Percentiles rank a stretch among this genome's conserved stretches.
Evolutionary conservation across 2,888 invertebrate genomes (phyloP).

Genomic region (Sminthurinus aureus): DNA sequence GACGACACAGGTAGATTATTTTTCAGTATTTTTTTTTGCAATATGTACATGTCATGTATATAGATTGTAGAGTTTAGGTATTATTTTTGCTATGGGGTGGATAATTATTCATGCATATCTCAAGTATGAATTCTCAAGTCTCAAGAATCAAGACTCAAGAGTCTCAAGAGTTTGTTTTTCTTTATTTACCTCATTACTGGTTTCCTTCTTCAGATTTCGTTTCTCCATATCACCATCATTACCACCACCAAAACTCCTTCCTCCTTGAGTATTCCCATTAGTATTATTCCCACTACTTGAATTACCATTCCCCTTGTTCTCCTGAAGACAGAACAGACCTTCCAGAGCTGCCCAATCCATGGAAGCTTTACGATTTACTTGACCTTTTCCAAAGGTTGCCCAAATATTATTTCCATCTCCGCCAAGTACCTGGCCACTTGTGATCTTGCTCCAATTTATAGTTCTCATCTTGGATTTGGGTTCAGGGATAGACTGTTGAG

Average conservation of each 20-base stretch:
- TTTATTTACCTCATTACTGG: constrained; percentile 50
- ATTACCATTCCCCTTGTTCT: constrained; percentile 33
- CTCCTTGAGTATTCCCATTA: background rate
- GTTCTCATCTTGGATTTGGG: constrained; percentile 98
- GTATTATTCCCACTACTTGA: background rate
- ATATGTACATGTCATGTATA: background rate
- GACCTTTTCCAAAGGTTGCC: constrained; percentile 85
- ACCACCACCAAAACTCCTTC: constrained; percentile 1
- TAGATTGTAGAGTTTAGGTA: background rate
- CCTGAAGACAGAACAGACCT: constrained; percentile 90
- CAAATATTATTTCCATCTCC: constrained; percentile 92
- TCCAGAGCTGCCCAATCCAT: constrained; percentile 95
- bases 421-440: constrained; percentile 73
- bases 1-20: constrained; percentile 15
- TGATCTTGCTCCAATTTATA: constrained; percentile 97
- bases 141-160: too few species aligned
- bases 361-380: constrained; percentile 82
- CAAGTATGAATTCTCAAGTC: too few species aligned
- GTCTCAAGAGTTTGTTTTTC: background rate
- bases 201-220: constrained; percentile 50
- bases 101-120: constrained; percentile 5
- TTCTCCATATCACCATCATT: constrained; percentile 31
- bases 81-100: too few species aligned
- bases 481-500: constrained; percentile 89
- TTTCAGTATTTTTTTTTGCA: background rate